Conservation (phyloP, 2,797 vertebrate species). For the Syngnathus rostellatus region DNA sequence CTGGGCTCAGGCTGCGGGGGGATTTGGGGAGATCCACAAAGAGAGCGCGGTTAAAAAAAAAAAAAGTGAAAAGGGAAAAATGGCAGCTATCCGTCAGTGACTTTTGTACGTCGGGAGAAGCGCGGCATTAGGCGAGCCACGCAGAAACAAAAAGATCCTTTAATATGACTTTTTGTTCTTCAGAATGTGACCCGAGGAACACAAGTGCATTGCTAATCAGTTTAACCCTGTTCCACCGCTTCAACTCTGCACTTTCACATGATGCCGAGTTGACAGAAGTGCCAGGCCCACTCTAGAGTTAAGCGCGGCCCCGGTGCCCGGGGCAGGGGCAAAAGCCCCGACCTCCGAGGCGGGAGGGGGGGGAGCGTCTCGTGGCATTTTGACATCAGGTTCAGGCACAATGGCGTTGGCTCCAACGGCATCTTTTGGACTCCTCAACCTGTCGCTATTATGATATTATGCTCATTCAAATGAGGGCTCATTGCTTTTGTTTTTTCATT, state of each 20-base stretch:
- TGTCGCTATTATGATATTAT: constrained; percentile 68
- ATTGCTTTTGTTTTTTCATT: constrained; percentile 71
- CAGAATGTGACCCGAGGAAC: constrained; percentile 65
- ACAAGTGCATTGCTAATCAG: constrained; percentile 74
- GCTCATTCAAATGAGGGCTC: constrained; percentile 71
- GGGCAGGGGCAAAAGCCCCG: constrained; percentile 70
- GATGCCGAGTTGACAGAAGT: constrained; percentile 69
- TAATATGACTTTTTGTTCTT: constrained; percentile 74
- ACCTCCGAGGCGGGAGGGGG: constrained; percentile 68
- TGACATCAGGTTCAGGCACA: constrained; percentile 68
- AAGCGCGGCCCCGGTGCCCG: constrained; percentile 55
- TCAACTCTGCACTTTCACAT: constrained; percentile 62
- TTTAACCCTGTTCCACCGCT: constrained; percentile 66
- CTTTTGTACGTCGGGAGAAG: constrained; percentile 61
- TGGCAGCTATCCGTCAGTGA: constrained; percentile 64
- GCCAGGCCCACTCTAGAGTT: constrained; percentile 64
- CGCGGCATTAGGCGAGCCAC: constrained; percentile 54
- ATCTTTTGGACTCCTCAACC: constrained; percentile 69
- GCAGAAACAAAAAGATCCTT: constrained; percentile 67
- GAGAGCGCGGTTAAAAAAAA: constrained; percentile 58
- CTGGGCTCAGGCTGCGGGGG: constrained; percentile 51
- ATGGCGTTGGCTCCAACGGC: constrained; percentile 62
- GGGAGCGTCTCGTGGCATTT: constrained; percentile 67
- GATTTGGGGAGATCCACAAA: constrained; percentile 55
- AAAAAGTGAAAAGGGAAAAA: constrained; percentile 53